A percentile compares a stretch with the other conserved stretches of the same genome.
Evolutionary conservation across 2,888 invertebrate genomes (phyloP).

Genomic region (Metellina segmentata): DNA sequence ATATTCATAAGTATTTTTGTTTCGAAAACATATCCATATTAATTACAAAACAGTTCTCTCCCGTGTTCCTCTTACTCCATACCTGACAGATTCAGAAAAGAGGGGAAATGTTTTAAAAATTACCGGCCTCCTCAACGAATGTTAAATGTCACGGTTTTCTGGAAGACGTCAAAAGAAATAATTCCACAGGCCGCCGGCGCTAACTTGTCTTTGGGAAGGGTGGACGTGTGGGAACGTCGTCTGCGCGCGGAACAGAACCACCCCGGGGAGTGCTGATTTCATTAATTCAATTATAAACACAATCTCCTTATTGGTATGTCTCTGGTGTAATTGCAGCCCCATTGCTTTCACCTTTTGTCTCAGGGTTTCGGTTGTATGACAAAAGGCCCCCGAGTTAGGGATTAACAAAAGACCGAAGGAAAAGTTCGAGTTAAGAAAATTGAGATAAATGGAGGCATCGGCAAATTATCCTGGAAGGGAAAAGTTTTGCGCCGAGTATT

Average conservation of each 20-base stretch:
- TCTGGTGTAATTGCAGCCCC: not conserved
- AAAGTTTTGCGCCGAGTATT: slow-evolving; percentile 19
- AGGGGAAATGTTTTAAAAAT: not conserved
- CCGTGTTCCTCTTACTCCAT: not conserved
- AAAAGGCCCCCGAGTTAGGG: not conserved
- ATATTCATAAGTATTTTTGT: slow-evolving; percentile 30
- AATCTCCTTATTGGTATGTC: slow-evolving; percentile 1
- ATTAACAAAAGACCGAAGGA: not conserved
- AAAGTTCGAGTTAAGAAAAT: slow-evolving; percentile 33
- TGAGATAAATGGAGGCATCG: slow-evolving; percentile 27
- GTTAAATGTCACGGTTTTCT: slow-evolving; percentile 13
- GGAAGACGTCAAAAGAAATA: slow-evolving; percentile 25
- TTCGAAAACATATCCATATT: slow-evolving; percentile 36
- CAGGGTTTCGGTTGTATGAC: not conserved
- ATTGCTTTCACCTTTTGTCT: slow-evolving; percentile 16
- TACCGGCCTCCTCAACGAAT: not conserved
- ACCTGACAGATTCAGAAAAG: not conserved
- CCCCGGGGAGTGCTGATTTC: not conserved
- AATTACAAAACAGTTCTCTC: slow-evolving; percentile 27
- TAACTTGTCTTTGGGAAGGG: not conserved
- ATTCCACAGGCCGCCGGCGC: not conserved
- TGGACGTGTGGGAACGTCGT: not conserved
- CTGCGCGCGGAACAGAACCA: not conserved
- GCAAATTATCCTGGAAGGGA: slow-evolving; percentile 23
- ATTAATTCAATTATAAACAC: slow-evolving; percentile 47